Evolutionary conservation across 2,797 vertebrate genomes (phyloP).

Genomic region (Enteromius treurensis): DNA sequence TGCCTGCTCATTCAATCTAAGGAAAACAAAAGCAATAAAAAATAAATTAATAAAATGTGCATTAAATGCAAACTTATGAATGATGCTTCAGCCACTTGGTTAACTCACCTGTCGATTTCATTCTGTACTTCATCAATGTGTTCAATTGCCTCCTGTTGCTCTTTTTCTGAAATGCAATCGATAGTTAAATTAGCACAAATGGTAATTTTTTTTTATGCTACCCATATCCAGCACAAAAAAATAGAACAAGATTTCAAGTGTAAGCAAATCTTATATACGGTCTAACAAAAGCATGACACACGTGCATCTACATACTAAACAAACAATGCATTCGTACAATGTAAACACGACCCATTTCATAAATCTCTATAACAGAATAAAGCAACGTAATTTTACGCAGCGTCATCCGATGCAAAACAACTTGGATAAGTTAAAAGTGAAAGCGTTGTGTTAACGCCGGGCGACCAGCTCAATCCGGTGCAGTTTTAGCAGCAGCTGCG

Average conservation of each 20-base stretch:
- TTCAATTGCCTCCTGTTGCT: conserved; percentile 99
- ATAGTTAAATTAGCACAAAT: background rate
- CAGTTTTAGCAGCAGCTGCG: conserved; percentile 71
- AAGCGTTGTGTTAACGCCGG: background rate
- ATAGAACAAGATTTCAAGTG: background rate
- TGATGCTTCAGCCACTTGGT: background rate
- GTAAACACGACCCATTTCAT: background rate
- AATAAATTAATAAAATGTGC: background rate
- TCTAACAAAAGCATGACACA: too few relatives aligned
- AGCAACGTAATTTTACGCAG: too few relatives aligned
- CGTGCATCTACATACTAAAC: background rate
- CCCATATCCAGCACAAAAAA: too few relatives aligned
- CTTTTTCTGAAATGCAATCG: conserved; percentile 85
- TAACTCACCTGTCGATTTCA: conserved; percentile 96
- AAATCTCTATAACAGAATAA: background rate
- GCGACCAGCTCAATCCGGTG: conserved; percentile 28
- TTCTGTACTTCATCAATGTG: conserved; percentile 99
- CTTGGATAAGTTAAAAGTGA: background rate
- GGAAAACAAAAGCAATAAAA: background rate
- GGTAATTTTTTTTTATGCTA: too few relatives aligned
- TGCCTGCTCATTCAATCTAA: conserved; percentile 98
- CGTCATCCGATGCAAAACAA: background rate
- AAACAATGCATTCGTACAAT: background rate
- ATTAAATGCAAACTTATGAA: background rate
- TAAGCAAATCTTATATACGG: background rate